Conservation (phyloP, 2,797 vertebrate genomes). For the Poeciliopsis paucimaculata region DNA sequence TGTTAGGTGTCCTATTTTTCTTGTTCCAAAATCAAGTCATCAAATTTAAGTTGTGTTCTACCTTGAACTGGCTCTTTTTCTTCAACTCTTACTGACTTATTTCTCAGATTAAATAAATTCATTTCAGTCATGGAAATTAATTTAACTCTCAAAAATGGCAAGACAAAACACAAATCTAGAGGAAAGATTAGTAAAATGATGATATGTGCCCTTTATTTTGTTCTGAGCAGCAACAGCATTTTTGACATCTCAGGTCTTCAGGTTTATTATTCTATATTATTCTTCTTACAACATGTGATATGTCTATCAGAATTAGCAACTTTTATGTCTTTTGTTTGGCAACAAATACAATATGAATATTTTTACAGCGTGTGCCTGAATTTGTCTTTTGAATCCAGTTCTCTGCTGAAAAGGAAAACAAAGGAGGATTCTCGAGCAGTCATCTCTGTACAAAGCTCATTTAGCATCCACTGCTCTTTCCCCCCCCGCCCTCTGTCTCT, state of each 20-base stretch:
- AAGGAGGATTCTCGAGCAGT: slow-evolving; percentile 1
- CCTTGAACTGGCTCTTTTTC: background rate
- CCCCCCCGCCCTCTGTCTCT: slow-evolving; percentile 8
- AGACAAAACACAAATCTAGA: background rate
- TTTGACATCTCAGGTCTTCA: background rate
- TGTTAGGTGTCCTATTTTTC: background rate
- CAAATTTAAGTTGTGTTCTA: background rate
- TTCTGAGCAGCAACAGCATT: background rate
- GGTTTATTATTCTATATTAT: background rate
- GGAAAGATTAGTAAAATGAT: background rate
- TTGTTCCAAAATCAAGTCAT: background rate
- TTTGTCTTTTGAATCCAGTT: background rate
- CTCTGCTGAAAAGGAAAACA: background rate
- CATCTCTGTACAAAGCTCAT: slow-evolving; percentile 6
- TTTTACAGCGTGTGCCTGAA: background rate
- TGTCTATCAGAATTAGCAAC: too few relatives aligned
- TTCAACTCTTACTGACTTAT: background rate
- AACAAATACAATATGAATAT: background rate
- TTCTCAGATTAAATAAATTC: background rate
- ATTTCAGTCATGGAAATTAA: background rate
- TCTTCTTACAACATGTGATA: background rate
- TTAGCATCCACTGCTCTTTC: slow-evolving; percentile 15
- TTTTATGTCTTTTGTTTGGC: background rate
- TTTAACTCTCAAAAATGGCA: background rate
- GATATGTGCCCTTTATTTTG: background rate